These are phyloP conservation scores for Pseudolaguvia tuberculata DNA, from an alignment of 2,113 vertebrate genomes.

Conservation along the genomic window DNA sequence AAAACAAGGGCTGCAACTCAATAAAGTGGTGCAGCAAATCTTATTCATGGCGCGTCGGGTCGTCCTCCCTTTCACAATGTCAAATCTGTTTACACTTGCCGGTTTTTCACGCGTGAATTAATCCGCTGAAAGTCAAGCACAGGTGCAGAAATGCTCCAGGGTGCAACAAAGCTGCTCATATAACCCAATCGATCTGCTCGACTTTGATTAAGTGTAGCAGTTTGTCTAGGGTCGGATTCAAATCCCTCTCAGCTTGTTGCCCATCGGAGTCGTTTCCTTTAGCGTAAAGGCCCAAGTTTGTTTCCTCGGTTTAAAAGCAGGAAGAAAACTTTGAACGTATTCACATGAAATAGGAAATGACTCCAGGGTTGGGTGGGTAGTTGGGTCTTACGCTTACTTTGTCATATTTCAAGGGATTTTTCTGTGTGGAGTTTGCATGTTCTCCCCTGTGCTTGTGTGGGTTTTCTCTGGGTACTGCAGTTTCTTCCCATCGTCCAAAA, in stretches of 20 bases:
- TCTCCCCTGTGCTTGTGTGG: no score
- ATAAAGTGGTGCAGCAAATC: constrained; percentile 37
- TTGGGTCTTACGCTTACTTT: no score
- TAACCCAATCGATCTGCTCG: constrained; percentile 38
- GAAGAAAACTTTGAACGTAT: constrained; percentile 19
- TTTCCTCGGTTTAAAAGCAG: constrained; percentile 34
- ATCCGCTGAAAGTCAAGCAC: constrained; percentile 25
- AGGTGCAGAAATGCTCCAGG: constrained; percentile 37
- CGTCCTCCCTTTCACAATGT: constrained; percentile 29
- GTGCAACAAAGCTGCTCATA: constrained; percentile 31
- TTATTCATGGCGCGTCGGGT: constrained; percentile 34
- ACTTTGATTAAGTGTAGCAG: constrained; percentile 49
- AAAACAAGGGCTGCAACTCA: constrained; percentile 44
- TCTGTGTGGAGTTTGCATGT: no score
- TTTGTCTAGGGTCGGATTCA: constrained; percentile 42
- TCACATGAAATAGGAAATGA: neutral
- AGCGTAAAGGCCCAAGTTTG: constrained; percentile 24
- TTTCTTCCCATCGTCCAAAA: no score
- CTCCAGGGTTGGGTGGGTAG: no score
- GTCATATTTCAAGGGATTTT: no score
- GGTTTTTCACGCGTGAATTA: constrained; percentile 32
- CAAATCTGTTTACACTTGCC: constrained; percentile 39
- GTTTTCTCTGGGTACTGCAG: no score
- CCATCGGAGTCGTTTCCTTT: constrained; percentile 38
- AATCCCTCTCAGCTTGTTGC: constrained; percentile 41